Percentiles rank a stretch among this genome's conserved stretches.
phyloP scores from a whole-genome alignment of 2,113 vertebrate species.

The Daphoenositta chrysoptera region DNA sequence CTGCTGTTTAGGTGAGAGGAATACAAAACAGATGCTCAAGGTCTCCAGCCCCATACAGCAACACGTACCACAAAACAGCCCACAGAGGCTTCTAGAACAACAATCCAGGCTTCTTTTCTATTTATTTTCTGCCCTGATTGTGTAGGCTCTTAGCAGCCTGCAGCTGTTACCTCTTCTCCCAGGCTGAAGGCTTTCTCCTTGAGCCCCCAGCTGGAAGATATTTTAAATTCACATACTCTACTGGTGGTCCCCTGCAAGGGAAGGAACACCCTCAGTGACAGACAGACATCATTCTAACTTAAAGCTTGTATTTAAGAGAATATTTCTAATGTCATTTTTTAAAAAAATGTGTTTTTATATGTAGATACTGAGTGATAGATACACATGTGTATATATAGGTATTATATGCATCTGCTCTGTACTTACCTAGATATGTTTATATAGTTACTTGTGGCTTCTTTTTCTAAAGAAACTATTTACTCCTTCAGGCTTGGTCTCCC shows the following conservation, averaged over 20 bases:
- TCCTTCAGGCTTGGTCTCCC: background rate
- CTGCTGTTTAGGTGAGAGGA: conserved; percentile 16
- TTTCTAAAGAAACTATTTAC: background rate
- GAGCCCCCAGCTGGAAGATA: background rate
- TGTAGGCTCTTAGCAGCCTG: background rate
- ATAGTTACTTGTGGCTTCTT: background rate
- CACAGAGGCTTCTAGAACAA: background rate
- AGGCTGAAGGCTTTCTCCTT: background rate
- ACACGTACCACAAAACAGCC: conserved; percentile 2
- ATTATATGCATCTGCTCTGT: background rate
- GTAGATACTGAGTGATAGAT: background rate
- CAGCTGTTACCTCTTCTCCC: background rate
- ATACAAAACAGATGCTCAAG: conserved; percentile 6
- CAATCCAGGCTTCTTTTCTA: background rate
- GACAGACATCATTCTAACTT: background rate
- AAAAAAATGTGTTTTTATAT: background rate
- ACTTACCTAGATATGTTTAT: background rate
- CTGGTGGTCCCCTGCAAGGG: background rate
- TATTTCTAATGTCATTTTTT: background rate
- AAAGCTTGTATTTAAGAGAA: background rate
- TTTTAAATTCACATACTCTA: background rate
- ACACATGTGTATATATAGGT: accelerated
- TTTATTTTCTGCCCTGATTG: background rate
- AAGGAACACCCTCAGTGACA: background rate
- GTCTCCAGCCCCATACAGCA: background rate